A percentile compares a stretch with the other conserved stretches of the same genome.
phyloP scores from a whole-genome alignment of 2,888 invertebrate species.

The Nasonovia ribisnigri region DNA sequence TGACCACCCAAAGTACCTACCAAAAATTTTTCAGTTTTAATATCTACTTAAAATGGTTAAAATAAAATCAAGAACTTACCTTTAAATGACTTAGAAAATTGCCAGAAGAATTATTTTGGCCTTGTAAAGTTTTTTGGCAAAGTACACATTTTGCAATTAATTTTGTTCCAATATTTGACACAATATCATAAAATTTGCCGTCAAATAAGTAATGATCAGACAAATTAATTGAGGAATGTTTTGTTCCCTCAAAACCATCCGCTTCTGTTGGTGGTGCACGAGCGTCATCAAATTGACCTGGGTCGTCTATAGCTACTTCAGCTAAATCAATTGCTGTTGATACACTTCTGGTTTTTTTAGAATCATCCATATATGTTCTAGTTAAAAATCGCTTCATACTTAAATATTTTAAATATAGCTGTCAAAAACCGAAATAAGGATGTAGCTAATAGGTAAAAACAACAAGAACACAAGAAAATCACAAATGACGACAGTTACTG shows the following conservation, averaged over 20 bases:
- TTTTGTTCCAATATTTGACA: background rate
- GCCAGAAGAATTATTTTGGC: no score
- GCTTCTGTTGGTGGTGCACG: background rate
- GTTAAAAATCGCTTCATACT: background rate
- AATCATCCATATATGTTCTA: background rate
- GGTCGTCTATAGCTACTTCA: background rate
- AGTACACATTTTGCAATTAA: background rate
- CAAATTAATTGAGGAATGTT: background rate
- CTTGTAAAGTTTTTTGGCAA: background rate
- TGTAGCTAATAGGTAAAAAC: background rate
- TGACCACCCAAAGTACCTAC: no score
- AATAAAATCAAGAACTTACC: no score
- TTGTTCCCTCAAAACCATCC: background rate
- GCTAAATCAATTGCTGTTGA: no score
- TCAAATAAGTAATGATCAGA: background rate
- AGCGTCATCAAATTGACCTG: background rate
- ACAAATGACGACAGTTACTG: background rate
- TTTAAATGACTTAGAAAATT: no score
- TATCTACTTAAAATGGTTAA: no score
- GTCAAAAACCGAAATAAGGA: background rate
- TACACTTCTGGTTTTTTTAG: background rate
- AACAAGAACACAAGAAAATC: background rate
- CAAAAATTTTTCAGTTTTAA: no score
- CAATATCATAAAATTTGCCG: background rate
- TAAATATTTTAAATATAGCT: background rate